Evolutionary conservation across 2,113 vertebrate species (phyloP), one percentile per base, ranked within the genome.

Genomic region (Serilophus lunatus): DNA sequence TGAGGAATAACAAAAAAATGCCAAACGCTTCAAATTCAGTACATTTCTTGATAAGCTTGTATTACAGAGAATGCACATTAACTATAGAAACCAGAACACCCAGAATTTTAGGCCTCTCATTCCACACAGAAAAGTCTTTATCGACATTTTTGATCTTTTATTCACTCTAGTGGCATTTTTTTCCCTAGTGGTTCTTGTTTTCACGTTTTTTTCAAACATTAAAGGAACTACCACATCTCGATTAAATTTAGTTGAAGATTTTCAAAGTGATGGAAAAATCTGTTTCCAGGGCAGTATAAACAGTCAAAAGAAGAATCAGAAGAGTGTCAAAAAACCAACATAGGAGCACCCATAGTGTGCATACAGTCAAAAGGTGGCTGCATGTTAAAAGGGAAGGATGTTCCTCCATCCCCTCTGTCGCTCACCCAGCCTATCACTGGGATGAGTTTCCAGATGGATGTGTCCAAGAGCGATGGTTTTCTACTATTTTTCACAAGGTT

Each of bases 331-430:
- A 51, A 59, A 26, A 92, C 45, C 7, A 65, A 14, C 26, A 50
- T 0, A 59, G 68, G 38, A 78, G 29, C 18, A 40, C 13, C 26
- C 1, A 0, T 16, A 60, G 33, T 13, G 1, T 18, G 35, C 65
- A 75, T 29, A 65, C 36, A 64, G 31, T 63, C 75, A 66, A 56
- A 83, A 81, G 22, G 24, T 10, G 24, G 33, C n/a, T 66, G 40
- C 8, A 4, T 9, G 25, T 47, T 82, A 28, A 76, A 69, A 68
- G 19, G 18, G 36, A 7, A 80, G 28, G 12, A 59, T 1, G 1
- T 51, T 82, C 53, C 75, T 82, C 45, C 40, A 65, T 13, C 7
- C 10, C 38, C 5, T 61, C n/a, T 12, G 13, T 15, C 0, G 0
- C 60, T 81, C 3, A 3, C 36, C 28, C 40, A 72, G 25, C 16